Conservation (phyloP, 2,888 invertebrate genomes). For the Portevinia maculata region DNA sequence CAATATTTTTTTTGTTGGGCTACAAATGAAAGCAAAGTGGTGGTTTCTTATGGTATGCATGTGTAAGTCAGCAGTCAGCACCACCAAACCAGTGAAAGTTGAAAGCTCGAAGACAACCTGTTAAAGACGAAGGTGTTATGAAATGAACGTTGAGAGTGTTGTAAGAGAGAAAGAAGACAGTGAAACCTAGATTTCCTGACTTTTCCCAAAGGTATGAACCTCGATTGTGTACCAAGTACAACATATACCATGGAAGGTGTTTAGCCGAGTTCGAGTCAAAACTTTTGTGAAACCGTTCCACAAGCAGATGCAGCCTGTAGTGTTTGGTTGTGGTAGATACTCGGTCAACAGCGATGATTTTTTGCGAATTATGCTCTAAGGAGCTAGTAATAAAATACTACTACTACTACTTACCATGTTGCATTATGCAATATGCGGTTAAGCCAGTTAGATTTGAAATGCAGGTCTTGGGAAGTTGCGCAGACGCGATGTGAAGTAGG, state of each 20-base stretch:
- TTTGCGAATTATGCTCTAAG: conserved; percentile 63
- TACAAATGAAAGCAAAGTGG: conserved; percentile 41
- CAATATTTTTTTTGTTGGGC: conserved; percentile 46
- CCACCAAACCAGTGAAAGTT: conserved; percentile 60
- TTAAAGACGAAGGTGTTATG: conserved; percentile 53
- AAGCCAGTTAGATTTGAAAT: conserved; percentile 58
- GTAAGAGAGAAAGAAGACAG: background rate
- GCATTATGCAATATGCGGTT: conserved; percentile 60
- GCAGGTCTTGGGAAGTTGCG: conserved; percentile 62
- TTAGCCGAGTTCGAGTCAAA: conserved; percentile 33
- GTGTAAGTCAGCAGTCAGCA: background rate
- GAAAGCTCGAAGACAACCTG: conserved; percentile 43
- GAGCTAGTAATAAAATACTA: no score
- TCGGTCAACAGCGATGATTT: conserved; percentile 51
- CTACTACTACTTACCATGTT: conserved; percentile 23
- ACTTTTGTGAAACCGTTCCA: conserved; percentile 62
- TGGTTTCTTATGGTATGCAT: background rate
- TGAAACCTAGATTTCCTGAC: conserved; percentile 57
- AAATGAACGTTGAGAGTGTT: conserved; percentile 25
- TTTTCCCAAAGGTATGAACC: conserved; percentile 48
- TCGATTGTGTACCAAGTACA: conserved; percentile 68
- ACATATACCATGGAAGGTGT: background rate
- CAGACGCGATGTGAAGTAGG: conserved; percentile 69
- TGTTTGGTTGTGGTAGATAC: conserved; percentile 6
- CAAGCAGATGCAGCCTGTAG: background rate